phyloP scores from a whole-genome alignment of 2,888 invertebrate species.

The Netelia virgata region DNA sequence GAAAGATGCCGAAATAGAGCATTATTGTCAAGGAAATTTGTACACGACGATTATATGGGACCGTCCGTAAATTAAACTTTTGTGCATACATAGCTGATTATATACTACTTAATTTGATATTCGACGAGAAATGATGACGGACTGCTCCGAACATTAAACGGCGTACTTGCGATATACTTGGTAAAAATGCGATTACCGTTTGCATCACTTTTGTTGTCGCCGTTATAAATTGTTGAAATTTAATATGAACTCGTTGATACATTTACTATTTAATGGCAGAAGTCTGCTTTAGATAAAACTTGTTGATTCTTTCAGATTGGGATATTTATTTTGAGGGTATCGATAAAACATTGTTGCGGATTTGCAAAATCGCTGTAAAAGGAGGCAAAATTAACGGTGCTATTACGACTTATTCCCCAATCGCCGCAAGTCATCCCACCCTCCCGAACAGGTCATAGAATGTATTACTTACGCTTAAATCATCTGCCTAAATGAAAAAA shows the following conservation, averaged over 20 bases:
- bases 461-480: neutral
- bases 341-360: conserved; percentile 25
- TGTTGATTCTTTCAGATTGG: conserved; percentile 32
- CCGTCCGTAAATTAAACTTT: conserved; percentile 1
- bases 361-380: conserved; percentile 50
- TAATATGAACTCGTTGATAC: neutral
- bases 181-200: no score
- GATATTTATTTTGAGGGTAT: conserved; percentile 53
- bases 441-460: neutral
- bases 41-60: no score
- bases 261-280: conserved; percentile 15
- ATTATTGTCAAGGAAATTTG: no score
- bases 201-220: neutral
- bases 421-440: neutral
- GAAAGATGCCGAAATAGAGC: no score
- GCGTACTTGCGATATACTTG: neutral
- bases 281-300: conserved; percentile 13
- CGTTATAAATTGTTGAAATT: no score
- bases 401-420: conserved; percentile 44
- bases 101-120: conserved; percentile 22
- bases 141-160: conserved; percentile 8
- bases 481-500: conserved; percentile 4
- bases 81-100: conserved; percentile 39
- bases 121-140: conserved; percentile 1
- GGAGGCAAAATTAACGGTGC: conserved; percentile 57